These are phyloP conservation scores for Hyperopisus bebe DNA, from an alignment of 2,113 vertebrate genomes.

Conservation along the genomic window DNA sequence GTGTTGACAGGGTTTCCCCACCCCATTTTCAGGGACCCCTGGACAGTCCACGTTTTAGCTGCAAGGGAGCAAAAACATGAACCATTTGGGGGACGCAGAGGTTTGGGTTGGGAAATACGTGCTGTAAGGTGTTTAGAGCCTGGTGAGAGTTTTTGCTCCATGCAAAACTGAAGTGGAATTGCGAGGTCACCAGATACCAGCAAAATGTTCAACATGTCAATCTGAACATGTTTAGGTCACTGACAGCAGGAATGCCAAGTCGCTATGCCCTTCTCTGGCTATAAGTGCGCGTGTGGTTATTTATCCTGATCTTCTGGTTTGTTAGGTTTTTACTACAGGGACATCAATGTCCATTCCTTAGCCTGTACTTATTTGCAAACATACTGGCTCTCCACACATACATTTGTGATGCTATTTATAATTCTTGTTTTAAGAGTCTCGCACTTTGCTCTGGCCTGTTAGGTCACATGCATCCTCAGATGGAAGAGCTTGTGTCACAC, in stretches of 20 bases:
- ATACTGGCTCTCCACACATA: background rate
- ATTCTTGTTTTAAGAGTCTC: background rate
- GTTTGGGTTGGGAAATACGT: background rate
- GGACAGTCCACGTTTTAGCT: background rate
- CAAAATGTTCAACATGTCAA: background rate
- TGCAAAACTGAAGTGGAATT: background rate
- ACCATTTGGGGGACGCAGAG: background rate
- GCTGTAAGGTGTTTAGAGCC: background rate
- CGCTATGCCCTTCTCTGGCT: background rate
- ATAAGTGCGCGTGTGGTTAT: background rate
- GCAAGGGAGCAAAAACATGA: background rate
- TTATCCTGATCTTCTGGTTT: background rate
- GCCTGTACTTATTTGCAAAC: background rate
- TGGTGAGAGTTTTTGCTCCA: background rate
- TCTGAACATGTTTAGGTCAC: background rate
- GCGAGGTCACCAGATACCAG: background rate
- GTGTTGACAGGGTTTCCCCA: background rate
- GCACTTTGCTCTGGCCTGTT: background rate
- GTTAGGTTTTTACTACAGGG: background rate
- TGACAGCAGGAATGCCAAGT: background rate
- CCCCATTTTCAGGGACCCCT: background rate
- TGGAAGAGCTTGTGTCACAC: background rate
- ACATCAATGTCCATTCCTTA: background rate
- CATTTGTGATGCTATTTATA: background rate
- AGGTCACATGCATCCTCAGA: background rate